Evolutionary conservation across 2,888 invertebrate genomes (phyloP), one percentile per base, ranked within the genome.

Genomic region (Phalangium opilio): DNA sequence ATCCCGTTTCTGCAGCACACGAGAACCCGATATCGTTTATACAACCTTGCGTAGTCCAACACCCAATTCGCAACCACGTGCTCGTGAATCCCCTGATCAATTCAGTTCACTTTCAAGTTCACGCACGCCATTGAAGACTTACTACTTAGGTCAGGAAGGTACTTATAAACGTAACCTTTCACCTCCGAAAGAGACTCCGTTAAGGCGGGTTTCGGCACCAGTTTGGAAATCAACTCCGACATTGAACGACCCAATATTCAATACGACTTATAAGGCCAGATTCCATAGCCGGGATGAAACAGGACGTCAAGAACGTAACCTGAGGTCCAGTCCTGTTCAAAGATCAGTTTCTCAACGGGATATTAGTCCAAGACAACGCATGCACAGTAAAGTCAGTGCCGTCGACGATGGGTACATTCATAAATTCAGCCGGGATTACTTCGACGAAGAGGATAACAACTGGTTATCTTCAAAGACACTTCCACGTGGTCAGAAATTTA

Each of bases 141-240:
- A 34, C 17, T 43, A 43, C 19, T 17, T 43, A 34, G 43, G 43
- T 12, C 17, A 43, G 10, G 15, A 32, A 12, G 33, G 33, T 3
- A 43, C n/a, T 18, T 33, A 43, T 17, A 32, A 33, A n/a, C 38
- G n/a, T 8, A n/a, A n/a, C n/a, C 38, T 17, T n/a, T 38, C 15
- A 8, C 15, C 15, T 3, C 2, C 3, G 10, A 8, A 3, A 17
- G 38, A 4, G 18, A 15, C 14, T 2, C 38, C 18, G 14, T 17
- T 17, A 38, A 10, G 18, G n/a, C 38, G 18, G 10, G 27, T 27
- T 27, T 27, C 27, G 5, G 15, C 38, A n/a, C 8, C 38, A 17
- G 7, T 14, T 14, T 43, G 43, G 43, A 43, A 43, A 17, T 43
- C 43, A 12, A 35, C 34, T 3, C 43, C 43, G n/a, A 33, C 43